These are phyloP conservation scores for Brienomyrus longianalis DNA, from an alignment of 2,113 vertebrate species.

Conservation along the genomic window DNA sequence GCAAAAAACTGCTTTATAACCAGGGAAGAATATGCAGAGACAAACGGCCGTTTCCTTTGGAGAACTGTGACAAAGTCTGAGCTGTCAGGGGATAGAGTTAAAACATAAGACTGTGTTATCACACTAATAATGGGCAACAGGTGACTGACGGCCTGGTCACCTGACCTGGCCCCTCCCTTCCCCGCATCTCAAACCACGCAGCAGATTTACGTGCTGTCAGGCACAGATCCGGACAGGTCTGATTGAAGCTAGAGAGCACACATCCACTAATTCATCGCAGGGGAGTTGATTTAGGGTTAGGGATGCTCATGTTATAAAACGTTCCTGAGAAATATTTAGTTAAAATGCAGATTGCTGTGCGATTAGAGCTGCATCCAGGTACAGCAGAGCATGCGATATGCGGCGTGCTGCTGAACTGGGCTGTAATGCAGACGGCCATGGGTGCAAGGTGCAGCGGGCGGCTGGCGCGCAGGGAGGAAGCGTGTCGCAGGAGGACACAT, in stretches of 20 bases:
- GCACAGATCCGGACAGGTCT: neutral
- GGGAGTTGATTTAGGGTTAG: neutral
- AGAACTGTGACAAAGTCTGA: neutral
- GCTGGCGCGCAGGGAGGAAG: neutral
- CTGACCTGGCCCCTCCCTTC: neutral
- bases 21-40: neutral
- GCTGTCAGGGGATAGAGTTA: neutral
- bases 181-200: neutral
- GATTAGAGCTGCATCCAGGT: neutral
- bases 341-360: neutral
- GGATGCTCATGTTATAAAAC: neutral
- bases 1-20: neutral
- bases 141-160: neutral
- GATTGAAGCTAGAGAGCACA: neutral
- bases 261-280: neutral
- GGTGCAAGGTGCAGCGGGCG: neutral
- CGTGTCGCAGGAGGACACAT: neutral
- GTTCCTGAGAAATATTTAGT: neutral
- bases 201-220: neutral
- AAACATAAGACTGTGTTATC: neutral
- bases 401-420: neutral
- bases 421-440: neutral
- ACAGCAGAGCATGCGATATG: neutral
- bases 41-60: neutral
- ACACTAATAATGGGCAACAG: neutral